These are phyloP conservation scores for Telmatherina bonti DNA, from an alignment of 2,797 vertebrate genomes.

Conservation along the genomic window DNA sequence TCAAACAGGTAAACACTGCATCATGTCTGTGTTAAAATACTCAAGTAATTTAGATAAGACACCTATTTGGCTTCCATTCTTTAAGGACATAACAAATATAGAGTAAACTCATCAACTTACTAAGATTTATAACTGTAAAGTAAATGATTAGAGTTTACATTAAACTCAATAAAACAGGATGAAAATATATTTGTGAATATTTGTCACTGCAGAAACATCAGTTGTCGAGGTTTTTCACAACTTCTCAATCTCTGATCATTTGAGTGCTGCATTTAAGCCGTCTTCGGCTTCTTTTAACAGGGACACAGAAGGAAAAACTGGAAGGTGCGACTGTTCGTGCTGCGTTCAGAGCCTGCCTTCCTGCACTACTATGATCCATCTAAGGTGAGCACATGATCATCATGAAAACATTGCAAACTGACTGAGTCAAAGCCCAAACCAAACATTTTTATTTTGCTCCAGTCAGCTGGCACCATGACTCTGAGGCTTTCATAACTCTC, in stretches of 20 bases:
- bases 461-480: background rate
- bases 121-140: background rate
- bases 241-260: too few relatives aligned
- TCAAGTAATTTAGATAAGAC: background rate
- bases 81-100: background rate
- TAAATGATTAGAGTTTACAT: background rate
- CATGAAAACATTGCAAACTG: background rate
- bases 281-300: conserved; percentile 70
- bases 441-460: background rate
- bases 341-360: conserved; percentile 91
- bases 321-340: conserved; percentile 95
- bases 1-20: conserved; percentile 89
- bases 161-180: background rate
- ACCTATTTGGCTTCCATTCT: background rate
- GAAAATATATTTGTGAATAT: too few relatives aligned
- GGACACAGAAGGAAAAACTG: conserved; percentile 97
- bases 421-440: background rate
- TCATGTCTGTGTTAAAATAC: background rate
- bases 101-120: background rate
- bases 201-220: background rate
- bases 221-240: background rate
- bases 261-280: too few relatives aligned
- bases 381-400: conserved; percentile 80
- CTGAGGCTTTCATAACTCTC: background rate
- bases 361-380: conserved; percentile 95